Conservation (phyloP, 2,888 invertebrate genomes). For the Therioaphis trifolii region DNA sequence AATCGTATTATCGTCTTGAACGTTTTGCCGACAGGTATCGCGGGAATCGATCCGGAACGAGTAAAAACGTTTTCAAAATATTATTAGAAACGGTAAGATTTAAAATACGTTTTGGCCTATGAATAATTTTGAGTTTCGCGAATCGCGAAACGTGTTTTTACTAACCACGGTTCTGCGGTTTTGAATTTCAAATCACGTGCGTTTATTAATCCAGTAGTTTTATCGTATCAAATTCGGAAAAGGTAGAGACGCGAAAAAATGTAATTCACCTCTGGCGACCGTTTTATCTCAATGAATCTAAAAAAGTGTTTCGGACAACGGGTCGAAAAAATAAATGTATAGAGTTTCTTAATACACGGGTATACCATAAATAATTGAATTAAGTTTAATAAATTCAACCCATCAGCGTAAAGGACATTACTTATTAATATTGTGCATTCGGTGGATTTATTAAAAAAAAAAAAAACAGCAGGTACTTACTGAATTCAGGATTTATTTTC, state of each 20-base stretch:
- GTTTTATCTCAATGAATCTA: not conserved
- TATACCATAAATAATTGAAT: conserved; percentile 27
- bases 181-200: conserved; percentile 13
- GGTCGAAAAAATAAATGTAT: not conserved
- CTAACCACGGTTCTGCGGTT: not conserved
- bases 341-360: not conserved
- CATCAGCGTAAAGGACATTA: not conserved
- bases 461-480: too few species aligned
- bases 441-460: too few species aligned
- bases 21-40: too few species aligned
- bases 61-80: too few species aligned
- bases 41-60: too few species aligned
- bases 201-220: conserved; percentile 7
- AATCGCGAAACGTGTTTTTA: not conserved
- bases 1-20: too few species aligned
- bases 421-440: too few species aligned
- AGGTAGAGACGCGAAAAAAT: not conserved
- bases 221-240: not conserved
- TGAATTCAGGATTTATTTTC: too few species aligned
- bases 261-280: not conserved
- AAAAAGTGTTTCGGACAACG: conserved; percentile 4
- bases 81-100: not conserved
- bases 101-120: not conserved
- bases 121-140: not conserved
- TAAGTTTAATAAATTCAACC: not conserved